phyloP scores from a whole-genome alignment of 2,113 vertebrate genomes.

The Ciconia maguari region DNA sequence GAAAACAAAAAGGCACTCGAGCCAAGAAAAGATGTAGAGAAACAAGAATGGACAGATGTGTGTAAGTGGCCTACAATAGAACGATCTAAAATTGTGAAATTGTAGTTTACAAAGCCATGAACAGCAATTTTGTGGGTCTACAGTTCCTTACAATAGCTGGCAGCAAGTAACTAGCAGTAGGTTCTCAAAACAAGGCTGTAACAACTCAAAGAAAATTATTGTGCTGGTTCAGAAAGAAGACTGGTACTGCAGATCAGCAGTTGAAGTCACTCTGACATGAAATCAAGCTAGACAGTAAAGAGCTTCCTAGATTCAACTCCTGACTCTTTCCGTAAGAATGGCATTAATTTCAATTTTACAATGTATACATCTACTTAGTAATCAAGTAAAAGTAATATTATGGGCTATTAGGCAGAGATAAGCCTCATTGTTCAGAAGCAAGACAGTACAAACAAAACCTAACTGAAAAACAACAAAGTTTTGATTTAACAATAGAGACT shows the following conservation, averaged over 20 bases:
- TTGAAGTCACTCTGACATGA: neutral
- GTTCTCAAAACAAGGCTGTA: neutral
- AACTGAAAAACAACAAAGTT: neutral
- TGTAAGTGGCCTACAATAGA: neutral
- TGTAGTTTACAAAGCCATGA: neutral
- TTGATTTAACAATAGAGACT: neutral
- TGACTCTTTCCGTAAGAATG: neutral
- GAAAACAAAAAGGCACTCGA: neutral
- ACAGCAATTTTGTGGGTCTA: neutral
- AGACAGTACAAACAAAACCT: neutral
- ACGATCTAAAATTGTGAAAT: neutral
- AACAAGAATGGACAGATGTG: neutral
- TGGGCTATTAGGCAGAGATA: neutral
- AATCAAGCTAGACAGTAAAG: neutral
- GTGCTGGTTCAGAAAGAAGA: neutral
- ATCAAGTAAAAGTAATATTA: neutral
- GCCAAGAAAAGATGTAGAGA: neutral
- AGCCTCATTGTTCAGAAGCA: neutral
- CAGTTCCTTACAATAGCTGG: neutral
- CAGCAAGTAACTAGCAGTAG: neutral
- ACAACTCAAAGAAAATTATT: neutral
- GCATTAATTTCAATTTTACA: neutral
- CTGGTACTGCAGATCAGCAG: neutral
- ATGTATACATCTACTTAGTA: neutral
- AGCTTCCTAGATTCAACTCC: neutral